phyloP scores from a whole-genome alignment of 1,140 invertebrate genomes.

The Zaprionus ornatus region DNA sequence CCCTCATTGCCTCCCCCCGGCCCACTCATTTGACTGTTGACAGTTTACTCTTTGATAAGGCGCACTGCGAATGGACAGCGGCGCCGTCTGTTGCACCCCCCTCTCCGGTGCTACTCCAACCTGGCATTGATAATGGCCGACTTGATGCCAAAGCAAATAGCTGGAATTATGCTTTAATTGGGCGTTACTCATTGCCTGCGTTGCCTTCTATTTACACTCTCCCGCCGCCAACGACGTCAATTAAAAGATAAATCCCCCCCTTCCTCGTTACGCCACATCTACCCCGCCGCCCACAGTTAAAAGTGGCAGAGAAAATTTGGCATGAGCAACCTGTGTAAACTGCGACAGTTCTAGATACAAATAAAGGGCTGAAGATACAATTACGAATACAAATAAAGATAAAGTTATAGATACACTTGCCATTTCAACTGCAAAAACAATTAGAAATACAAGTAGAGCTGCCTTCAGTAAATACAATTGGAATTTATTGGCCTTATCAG shows the following conservation, averaged over 20 bases:
- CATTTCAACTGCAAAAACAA: slow-evolving; percentile 9
- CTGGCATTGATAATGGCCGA: slow-evolving; percentile 53
- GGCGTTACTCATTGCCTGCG: slow-evolving; percentile 39
- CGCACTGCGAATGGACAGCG: slow-evolving; percentile 40
- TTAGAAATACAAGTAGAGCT: neutral
- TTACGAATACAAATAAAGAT: slow-evolving; percentile 11
- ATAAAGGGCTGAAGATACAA: slow-evolving; percentile 4
- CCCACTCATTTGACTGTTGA: slow-evolving; percentile 1
- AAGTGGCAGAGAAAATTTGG: neutral
- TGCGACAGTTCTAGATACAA: neutral
- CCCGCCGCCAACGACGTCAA: slow-evolving; percentile 3
- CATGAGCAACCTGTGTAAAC: neutral
- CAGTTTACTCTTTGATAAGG: slow-evolving; percentile 35
- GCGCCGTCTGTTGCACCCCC: slow-evolving; percentile 32
- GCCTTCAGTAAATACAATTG: neutral
- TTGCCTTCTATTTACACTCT: slow-evolving; percentile 21
- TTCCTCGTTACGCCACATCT: too few species aligned
- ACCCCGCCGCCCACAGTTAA: neutral
- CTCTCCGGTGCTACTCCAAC: slow-evolving; percentile 11
- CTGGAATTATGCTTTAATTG: slow-evolving; percentile 42
- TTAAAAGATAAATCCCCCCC: slow-evolving; percentile 36
- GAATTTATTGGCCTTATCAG: neutral
- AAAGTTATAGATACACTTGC: neutral
- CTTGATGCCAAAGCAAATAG: slow-evolving; percentile 67
- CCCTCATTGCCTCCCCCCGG: neutral